Evolutionary conservation across 2,888 invertebrate genomes (phyloP).

Genomic region (Andrena bicolor): DNA sequence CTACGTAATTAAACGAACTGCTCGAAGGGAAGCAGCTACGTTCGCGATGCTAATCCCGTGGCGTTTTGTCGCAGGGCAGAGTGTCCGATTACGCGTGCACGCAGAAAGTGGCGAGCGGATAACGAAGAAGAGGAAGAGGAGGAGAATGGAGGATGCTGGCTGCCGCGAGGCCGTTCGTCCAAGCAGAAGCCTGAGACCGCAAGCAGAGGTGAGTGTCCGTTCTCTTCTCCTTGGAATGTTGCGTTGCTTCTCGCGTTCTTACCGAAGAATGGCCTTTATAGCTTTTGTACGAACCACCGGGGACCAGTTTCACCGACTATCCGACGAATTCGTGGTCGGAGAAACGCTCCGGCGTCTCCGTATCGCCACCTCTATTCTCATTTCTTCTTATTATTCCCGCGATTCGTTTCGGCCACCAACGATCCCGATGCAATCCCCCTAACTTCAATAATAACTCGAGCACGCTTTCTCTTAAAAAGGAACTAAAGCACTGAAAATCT

Average conservation of each 20-base stretch:
- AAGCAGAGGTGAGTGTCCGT: conserved; percentile 72
- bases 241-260: conserved; percentile 63
- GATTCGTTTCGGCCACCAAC: background rate
- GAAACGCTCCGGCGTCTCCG: background rate
- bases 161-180: conserved; percentile 63
- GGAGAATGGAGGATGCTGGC: conserved; percentile 57
- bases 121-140: conserved; percentile 34
- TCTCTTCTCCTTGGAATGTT: conserved; percentile 72
- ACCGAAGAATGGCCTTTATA: conserved; percentile 37
- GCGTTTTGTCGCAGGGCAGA: conserved; percentile 37
- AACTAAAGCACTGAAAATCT: background rate
- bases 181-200: conserved; percentile 69
- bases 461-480: background rate
- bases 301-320: background rate
- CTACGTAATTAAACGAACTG: no score
- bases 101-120: conserved; percentile 18
- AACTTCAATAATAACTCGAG: background rate
- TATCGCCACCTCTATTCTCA: background rate
- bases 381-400: background rate
- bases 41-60: conserved; percentile 10
- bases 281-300: conserved; percentile 21
- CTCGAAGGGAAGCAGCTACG: background rate
- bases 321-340: background rate
- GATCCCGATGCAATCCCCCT: no score
- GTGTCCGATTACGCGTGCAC: conserved; percentile 62